phyloP scores from a whole-genome alignment of 2,113 vertebrate species.

The Raja brachyura region DNA sequence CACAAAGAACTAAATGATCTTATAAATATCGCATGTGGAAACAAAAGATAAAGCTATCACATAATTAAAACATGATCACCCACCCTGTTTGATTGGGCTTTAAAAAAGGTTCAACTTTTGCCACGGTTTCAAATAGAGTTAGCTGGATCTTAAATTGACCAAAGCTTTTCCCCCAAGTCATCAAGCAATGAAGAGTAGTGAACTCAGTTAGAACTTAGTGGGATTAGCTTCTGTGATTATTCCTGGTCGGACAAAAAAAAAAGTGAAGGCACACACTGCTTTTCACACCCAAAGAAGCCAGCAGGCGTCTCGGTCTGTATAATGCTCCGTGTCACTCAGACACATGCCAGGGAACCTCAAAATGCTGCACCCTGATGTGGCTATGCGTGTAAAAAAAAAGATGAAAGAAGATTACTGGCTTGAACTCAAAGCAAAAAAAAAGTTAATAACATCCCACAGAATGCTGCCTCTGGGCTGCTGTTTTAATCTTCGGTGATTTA shows the following conservation, averaged over 20 bases:
- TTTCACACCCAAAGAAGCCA: slow-evolving; percentile 46
- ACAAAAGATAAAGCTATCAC: background rate
- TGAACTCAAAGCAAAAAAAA: slow-evolving; percentile 52
- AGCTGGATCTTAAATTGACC: background rate
- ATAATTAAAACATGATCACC: slow-evolving; percentile 11
- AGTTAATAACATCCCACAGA: slow-evolving; percentile 55
- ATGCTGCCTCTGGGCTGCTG: slow-evolving; percentile 47
- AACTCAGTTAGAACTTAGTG: slow-evolving; percentile 36
- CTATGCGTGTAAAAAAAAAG: slow-evolving; percentile 53
- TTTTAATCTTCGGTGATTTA: slow-evolving; percentile 45
- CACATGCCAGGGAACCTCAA: slow-evolving; percentile 48
- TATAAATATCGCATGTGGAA: background rate
- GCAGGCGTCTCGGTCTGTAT: slow-evolving; percentile 45
- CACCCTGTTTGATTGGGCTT: background rate
- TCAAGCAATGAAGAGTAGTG: slow-evolving; percentile 28
- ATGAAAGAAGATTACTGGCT: slow-evolving; percentile 51
- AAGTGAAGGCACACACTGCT: slow-evolving; percentile 39
- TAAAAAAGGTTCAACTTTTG: slow-evolving; percentile 27
- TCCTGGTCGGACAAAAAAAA: slow-evolving; percentile 43
- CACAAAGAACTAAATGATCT: background rate
- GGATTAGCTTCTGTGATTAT: slow-evolving; percentile 40
- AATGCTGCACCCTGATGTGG: slow-evolving; percentile 47
- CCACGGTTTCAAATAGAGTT: slow-evolving; percentile 23
- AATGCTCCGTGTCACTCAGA: slow-evolving; percentile 51
- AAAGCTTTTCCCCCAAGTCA: slow-evolving; percentile 40